Evolutionary conservation across 1,140 invertebrate genomes (phyloP).

Genomic region (Oscheius sp.): DNA sequence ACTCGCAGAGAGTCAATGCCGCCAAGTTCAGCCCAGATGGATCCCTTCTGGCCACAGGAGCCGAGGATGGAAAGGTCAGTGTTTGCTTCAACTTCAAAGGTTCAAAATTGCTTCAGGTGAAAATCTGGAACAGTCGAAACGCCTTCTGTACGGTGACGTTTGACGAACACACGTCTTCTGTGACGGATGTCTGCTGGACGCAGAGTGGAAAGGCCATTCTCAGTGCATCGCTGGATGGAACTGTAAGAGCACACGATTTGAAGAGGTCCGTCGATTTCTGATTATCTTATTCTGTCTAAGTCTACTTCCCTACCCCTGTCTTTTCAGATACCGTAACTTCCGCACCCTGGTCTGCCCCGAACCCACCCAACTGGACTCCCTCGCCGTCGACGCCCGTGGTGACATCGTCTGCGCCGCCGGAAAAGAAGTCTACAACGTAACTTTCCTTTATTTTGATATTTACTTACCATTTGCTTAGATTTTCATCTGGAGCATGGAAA

Average conservation of each 20-base stretch:
- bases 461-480: conserved; percentile 71
- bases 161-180: conserved; percentile 77
- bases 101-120: conserved; percentile 61
- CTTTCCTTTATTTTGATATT: background rate
- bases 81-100: background rate
- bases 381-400: conserved; percentile 80
- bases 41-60: conserved; percentile 82
- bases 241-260: conserved; percentile 88
- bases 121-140: conserved; percentile 84
- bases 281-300: conserved; percentile 29
- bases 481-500: conserved; percentile 89
- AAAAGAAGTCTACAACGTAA: conserved; percentile 33
- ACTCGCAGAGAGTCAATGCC: conserved; percentile 62
- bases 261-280: too few relatives aligned
- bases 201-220: conserved; percentile 85
- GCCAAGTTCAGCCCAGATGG: conserved; percentile 82
- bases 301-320: conserved; percentile 20
- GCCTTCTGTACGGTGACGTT: conserved; percentile 95
- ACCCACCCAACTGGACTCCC: conserved; percentile 85
- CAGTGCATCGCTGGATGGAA: conserved; percentile 87
- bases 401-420: conserved; percentile 89
- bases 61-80: conserved; percentile 81
- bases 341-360: conserved; percentile 85
- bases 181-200: conserved; percentile 80
- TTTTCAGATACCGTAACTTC: conserved; percentile 85